A percentile compares a stretch with the other conserved stretches of the same genome.
Evolutionary conservation across 2,113 vertebrate species (phyloP).

Genomic region (Grammomys surdaster): DNA sequence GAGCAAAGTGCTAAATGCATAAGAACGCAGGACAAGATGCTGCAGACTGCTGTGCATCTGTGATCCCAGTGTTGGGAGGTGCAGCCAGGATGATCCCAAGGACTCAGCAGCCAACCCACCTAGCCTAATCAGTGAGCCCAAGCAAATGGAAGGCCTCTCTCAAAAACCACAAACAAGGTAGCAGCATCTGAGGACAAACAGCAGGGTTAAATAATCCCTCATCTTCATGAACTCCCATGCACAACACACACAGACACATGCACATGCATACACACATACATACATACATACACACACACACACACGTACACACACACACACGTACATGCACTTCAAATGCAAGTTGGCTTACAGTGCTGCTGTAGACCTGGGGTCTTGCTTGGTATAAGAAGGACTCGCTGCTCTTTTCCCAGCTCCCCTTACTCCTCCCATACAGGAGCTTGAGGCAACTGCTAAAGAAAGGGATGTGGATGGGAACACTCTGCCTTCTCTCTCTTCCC

Average conservation of each 20-base stretch:
- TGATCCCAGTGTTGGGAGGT: neutral
- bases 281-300: fast-evolving
- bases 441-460: neutral
- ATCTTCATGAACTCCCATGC: no score
- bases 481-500: neutral
- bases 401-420: neutral
- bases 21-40: neutral
- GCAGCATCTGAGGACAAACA: neutral
- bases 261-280: fast-evolving
- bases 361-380: neutral
- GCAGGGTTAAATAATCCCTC: neutral
- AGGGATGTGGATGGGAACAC: fast-evolving
- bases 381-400: neutral
- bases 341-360: neutral
- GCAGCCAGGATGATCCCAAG: neutral
- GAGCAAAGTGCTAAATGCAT: neutral
- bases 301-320: no score
- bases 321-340: neutral
- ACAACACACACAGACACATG: no score
- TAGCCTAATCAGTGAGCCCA: neutral
- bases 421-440: neutral
- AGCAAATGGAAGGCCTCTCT: neutral
- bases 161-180: neutral
- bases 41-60: neutral
- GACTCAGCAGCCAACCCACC: neutral